phyloP scores from a whole-genome alignment of 2,888 invertebrate genomes.

The Drosophila affinis region DNA sequence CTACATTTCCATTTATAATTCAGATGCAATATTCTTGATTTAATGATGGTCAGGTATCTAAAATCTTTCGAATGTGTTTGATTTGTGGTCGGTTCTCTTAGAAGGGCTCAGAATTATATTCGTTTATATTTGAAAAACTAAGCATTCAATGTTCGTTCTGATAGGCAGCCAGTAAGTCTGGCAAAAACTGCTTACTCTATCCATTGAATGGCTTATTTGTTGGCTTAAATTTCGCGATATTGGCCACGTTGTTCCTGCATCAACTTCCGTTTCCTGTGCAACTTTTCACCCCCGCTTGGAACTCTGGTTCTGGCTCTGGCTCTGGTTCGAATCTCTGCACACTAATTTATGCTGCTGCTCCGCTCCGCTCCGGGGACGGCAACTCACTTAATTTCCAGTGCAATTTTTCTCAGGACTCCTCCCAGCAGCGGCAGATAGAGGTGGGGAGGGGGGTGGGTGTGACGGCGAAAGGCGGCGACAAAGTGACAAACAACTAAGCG shows the following conservation, averaged over 20 bases:
- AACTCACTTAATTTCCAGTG: conserved; percentile 69
- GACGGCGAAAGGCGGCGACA: conserved; percentile 39
- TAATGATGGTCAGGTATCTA: neutral
- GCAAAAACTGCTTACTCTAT: neutral
- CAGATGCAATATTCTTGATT: neutral
- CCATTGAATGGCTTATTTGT: neutral
- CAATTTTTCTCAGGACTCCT: conserved; percentile 60
- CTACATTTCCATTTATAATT: neutral
- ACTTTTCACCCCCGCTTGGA: conserved; percentile 17
- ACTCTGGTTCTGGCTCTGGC: neutral
- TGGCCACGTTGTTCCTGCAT: neutral
- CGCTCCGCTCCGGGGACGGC: conserved; percentile 40
- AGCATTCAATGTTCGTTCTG: neutral
- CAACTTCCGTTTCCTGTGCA: conserved; percentile 10
- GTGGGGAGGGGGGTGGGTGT: neutral
- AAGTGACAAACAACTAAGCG: conserved; percentile 78
- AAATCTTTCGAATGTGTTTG: no score
- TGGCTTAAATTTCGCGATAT: neutral
- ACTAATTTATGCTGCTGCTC: conserved; percentile 63
- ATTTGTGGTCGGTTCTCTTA: no score
- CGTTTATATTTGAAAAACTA: no score
- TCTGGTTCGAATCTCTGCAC: conserved; percentile 47
- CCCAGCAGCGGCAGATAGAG: neutral
- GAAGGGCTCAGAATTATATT: neutral
- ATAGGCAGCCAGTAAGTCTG: no score